Evolutionary conservation across 2,888 invertebrate genomes (phyloP), one percentile per base, ranked within the genome.

Genomic region (Eristalis arbustorum): DNA sequence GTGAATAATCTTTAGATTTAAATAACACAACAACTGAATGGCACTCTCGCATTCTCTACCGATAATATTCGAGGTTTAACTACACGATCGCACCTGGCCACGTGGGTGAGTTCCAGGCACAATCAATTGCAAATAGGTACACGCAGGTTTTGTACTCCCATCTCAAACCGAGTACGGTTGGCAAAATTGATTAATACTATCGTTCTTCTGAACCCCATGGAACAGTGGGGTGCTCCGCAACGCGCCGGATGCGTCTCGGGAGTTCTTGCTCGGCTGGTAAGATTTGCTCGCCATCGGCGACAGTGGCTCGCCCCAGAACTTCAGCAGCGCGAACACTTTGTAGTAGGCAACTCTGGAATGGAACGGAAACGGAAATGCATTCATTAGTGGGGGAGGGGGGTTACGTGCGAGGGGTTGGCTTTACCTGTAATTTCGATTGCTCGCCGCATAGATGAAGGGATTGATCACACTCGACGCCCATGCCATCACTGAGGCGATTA

Each of bases 401-500:
- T 10, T 31, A 10, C 34, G 13, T 18, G 37, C 22, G 3, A 18
- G 22, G 22, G 5, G 14, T 37, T 8, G 40, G 6, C 49, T 18
- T 61, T 61, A 92, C 92, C 95, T 93, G 91, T 98, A 98, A 90
- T 97, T 96, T 88, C 96, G 94, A 92, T 98, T 98, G 89, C 97
- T 97, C 8, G 96, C 96, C 3, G 98, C 98, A 93, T 98, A 98
- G 88, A 98, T 97, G 87, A 98, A 94, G 0, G 98, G 98, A 93
- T 98, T 98, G 89, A 98, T 94, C 69, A 98, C 97, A 82, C 97
- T 96, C 0, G 98, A 97, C 0, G 97, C 96, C 97, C 98, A 98
- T 0, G 98, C 97, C 88, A 97, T 93, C 71, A 98, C 95, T 0
- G 97, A 97, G 0, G 97, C 96, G 75, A 97, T 93, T 84, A 98